These are phyloP conservation scores for Asarcornis scutulata DNA, from an alignment of 2,113 vertebrate species.

Conservation along the genomic window DNA sequence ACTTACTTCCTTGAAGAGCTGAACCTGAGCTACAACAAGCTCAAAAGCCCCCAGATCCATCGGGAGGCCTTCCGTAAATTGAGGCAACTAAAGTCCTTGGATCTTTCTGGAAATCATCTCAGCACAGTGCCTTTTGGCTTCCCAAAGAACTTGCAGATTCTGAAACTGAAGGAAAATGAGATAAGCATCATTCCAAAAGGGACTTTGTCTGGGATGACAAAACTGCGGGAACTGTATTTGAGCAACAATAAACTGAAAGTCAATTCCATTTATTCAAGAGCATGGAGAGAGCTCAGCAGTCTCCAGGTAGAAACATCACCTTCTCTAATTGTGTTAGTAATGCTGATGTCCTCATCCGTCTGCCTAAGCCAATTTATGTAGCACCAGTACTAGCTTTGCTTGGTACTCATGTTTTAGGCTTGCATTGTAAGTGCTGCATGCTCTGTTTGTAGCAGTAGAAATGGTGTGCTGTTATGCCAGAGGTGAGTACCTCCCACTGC, in stretches of 20 bases:
- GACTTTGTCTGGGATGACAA: slow-evolving; percentile 87
- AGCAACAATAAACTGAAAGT: slow-evolving; percentile 89
- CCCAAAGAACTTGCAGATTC: slow-evolving; percentile 88
- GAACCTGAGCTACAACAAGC: slow-evolving; percentile 97
- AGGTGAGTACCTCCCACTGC: not conserved
- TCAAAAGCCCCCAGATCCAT: slow-evolving; percentile 87
- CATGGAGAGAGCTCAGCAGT: slow-evolving; percentile 87
- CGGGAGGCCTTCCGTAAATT: slow-evolving; percentile 94
- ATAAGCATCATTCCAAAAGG: slow-evolving; percentile 84
- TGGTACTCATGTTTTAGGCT: not conserved
- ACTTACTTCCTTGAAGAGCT: slow-evolving; percentile 93
- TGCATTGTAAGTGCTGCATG: not conserved
- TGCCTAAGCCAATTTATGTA: not conserved
- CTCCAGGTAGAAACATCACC: slow-evolving; percentile 82
- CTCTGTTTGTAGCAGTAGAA: not conserved
- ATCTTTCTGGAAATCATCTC: slow-evolving; percentile 92
- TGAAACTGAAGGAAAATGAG: slow-evolving; percentile 91
- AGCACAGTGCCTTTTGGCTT: slow-evolving; percentile 84
- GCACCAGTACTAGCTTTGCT: not conserved
- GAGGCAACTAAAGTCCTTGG: slow-evolving; percentile 87
- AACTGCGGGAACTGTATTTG: slow-evolving; percentile 88
- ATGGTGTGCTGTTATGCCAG: not conserved
- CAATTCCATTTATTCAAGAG: slow-evolving; percentile 88
- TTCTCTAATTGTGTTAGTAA: not conserved
- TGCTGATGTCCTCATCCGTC: not conserved